Conservation (phyloP, 2,113 vertebrate genomes). For the Todiramphus chloris region DNA sequence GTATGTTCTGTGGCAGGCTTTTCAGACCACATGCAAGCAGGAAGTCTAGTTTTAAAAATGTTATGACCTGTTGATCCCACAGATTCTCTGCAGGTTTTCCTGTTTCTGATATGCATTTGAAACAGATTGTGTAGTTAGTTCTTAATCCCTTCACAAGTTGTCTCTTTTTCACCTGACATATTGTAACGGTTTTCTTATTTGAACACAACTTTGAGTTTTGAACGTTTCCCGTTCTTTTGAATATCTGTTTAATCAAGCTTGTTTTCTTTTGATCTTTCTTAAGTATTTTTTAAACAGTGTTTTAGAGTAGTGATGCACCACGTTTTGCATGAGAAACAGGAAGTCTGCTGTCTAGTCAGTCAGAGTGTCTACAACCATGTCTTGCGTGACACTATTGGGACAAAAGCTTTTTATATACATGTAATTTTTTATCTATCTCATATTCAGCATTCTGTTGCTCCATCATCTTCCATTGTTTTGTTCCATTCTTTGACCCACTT, state of each 20-base stretch:
- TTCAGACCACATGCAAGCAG: neutral
- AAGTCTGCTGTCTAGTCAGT: neutral
- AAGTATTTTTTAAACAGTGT: neutral
- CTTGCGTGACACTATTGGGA: neutral
- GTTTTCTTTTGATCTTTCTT: neutral
- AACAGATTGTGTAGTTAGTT: neutral
- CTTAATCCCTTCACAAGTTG: neutral
- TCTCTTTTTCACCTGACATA: neutral
- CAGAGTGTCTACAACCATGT: neutral
- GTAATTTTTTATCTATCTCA: neutral
- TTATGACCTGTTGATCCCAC: neutral
- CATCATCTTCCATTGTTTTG: neutral
- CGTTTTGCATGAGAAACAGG: neutral
- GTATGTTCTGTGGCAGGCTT: neutral
- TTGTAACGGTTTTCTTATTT: neutral
- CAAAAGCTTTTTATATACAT: neutral
- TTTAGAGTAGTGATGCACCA: neutral
- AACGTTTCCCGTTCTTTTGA: neutral
- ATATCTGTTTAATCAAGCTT: neutral
- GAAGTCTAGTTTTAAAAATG: neutral
- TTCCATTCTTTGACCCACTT: neutral
- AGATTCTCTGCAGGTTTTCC: neutral
- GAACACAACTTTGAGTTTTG: neutral
- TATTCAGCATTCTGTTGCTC: neutral
- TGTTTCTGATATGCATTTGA: neutral